These are phyloP conservation scores for Papilio polyxenes DNA, from an alignment of 1,140 invertebrate species.

Conservation along the genomic window DNA sequence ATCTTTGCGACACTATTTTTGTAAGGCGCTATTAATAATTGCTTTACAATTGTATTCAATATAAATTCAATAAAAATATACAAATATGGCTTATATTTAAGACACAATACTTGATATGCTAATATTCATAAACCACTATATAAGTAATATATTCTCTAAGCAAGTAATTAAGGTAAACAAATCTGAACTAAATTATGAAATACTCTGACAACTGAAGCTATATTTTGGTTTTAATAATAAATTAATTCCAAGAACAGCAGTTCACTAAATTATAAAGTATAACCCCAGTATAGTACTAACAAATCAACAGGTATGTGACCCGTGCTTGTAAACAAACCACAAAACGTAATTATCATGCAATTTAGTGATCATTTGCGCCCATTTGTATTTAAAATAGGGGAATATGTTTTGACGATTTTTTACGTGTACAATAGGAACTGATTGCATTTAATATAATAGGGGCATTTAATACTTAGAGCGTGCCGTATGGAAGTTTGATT, in stretches of 20 bases:
- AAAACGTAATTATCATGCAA: slow-evolving; percentile 14
- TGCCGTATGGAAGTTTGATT: slow-evolving; percentile 52
- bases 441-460: slow-evolving; percentile 20
- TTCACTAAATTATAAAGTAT: not conserved
- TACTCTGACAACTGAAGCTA: not conserved
- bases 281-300: not conserved
- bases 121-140: too few species aligned
- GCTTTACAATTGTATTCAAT: not conserved
- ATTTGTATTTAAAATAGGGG: slow-evolving; percentile 18
- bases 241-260: not conserved
- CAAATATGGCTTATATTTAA: not conserved
- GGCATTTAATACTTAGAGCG: slow-evolving; percentile 46
- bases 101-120: not conserved
- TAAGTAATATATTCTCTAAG: not conserved
- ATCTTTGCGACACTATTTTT: not conserved
- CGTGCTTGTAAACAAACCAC: not conserved
- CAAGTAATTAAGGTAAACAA: not conserved
- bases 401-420: slow-evolving; percentile 13
- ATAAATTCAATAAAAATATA: not conserved
- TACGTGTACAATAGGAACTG: slow-evolving; percentile 36
- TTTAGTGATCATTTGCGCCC: not conserved
- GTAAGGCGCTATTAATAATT: not conserved
- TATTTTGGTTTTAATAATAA: not conserved
- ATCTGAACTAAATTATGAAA: not conserved
- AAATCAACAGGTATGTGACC: slow-evolving; percentile 4